Evolutionary conservation across 1,140 invertebrate genomes (phyloP).

Genomic region (Aphelenchoides fujianensis): DNA sequence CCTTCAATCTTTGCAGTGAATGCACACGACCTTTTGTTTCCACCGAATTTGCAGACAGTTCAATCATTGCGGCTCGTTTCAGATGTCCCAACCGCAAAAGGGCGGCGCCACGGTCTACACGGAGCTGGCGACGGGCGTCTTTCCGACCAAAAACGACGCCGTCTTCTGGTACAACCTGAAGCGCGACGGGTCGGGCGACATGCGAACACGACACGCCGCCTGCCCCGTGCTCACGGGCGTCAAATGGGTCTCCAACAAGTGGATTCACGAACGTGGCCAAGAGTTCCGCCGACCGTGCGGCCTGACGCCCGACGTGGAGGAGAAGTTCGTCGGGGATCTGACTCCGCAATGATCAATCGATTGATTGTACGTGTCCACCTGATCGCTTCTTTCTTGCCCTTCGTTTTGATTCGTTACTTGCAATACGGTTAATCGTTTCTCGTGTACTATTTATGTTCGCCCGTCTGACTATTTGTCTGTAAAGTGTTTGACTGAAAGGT

Average conservation of each 20-base stretch:
- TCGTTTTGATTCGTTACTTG: not conserved
- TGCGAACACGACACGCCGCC: constrained; percentile 85
- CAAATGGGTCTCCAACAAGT: constrained; percentile 99
- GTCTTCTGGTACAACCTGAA: constrained; percentile 94
- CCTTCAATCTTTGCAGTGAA: not conserved
- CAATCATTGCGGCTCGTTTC: constrained; percentile 29
- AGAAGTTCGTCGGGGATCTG: constrained; percentile 55
- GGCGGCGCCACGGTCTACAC: constrained; percentile 62
- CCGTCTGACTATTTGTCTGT: not conserved
- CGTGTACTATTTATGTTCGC: not conserved
- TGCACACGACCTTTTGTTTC: not conserved
- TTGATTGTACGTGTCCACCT: too few relatives aligned
- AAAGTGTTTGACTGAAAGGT: too few relatives aligned
- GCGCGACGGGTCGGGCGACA: constrained; percentile 86
- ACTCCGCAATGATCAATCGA: not conserved
- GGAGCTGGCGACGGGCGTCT: constrained; percentile 50
- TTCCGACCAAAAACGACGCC: constrained; percentile 71
- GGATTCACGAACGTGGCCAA: constrained; percentile 92
- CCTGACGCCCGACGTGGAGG: constrained; percentile 53
- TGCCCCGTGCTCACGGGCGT: constrained; percentile 91
- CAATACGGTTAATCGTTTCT: not conserved
- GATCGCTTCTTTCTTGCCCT: not conserved
- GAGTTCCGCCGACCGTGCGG: constrained; percentile 80
- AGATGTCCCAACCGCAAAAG: constrained; percentile 79
- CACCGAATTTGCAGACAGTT: not conserved